phyloP scores from a whole-genome alignment of 2,797 vertebrate species.

The Zenarchopterus dispar region DNA sequence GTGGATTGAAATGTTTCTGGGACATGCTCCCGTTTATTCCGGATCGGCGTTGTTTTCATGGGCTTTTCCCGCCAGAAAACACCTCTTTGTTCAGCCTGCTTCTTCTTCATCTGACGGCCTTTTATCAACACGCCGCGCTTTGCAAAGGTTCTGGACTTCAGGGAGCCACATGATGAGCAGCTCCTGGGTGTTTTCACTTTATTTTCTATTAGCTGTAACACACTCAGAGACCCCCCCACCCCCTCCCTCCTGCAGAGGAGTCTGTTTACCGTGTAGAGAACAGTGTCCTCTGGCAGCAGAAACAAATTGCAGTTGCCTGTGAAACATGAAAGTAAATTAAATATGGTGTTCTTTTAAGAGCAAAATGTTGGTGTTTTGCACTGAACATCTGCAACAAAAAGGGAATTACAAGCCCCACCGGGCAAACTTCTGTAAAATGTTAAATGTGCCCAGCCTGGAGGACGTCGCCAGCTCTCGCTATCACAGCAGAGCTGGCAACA shows the following conservation, averaged over 20 bases:
- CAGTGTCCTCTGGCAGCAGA: conserved; percentile 31
- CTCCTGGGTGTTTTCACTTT: conserved; percentile 20
- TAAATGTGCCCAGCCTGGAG: no score
- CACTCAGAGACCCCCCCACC: neutral
- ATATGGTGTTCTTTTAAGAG: neutral
- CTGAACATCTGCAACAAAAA: conserved; percentile 1
- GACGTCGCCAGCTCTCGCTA: no score
- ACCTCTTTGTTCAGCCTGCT: conserved; percentile 17
- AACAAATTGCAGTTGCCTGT: conserved; percentile 15
- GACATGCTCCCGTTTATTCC: conserved; percentile 62
- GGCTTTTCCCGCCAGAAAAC: conserved; percentile 23
- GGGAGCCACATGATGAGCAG: conserved; percentile 14
- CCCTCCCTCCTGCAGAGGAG: conserved; percentile 16
- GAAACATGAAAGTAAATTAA: conserved; percentile 42
- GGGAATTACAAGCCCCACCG: neutral
- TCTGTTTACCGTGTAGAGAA: conserved; percentile 23
- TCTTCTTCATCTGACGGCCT: conserved; percentile 33
- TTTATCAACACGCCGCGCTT: conserved; percentile 8
- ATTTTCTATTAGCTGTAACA: conserved; percentile 22
- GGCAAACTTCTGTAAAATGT: neutral
- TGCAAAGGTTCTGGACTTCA: conserved; percentile 17
- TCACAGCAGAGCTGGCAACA: no score
- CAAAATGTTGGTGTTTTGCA: conserved; percentile 10
- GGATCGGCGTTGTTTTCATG: conserved; percentile 24
- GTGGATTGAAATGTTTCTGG: conserved; percentile 76